These are phyloP conservation scores for Lycia hirtaria DNA, from an alignment of 2,888 invertebrate genomes.

Conservation along the genomic window DNA sequence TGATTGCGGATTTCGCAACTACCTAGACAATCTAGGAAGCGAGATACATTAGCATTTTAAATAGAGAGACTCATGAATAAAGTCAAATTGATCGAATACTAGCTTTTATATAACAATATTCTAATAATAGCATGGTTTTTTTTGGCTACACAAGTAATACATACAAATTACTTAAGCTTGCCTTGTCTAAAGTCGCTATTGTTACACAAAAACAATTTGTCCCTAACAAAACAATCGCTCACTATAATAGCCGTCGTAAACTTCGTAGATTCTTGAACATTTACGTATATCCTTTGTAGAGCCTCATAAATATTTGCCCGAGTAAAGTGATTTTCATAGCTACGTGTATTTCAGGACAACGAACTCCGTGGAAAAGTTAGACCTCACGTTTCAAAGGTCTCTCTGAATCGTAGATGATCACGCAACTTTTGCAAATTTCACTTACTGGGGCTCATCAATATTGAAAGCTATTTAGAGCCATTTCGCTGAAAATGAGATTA, in stretches of 20 bases:
- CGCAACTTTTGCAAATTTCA: slow-evolving; percentile 37
- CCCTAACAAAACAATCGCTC: slow-evolving; percentile 16
- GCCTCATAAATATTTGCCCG: slow-evolving; percentile 32
- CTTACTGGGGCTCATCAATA: slow-evolving; percentile 22
- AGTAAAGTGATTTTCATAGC: slow-evolving; percentile 32
- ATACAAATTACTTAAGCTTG: background rate
- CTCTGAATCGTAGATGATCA: slow-evolving; percentile 41
- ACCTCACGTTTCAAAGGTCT: slow-evolving; percentile 36
- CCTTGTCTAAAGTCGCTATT: slow-evolving; percentile 5
- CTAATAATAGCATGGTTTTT: too few species aligned
- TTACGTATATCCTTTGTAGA: slow-evolving; percentile 17
- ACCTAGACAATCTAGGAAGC: slow-evolving; percentile 22
- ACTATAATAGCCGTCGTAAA: slow-evolving; percentile 18
- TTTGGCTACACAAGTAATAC: too few species aligned
- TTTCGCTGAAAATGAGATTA: slow-evolving; percentile 24
- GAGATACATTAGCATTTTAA: slow-evolving; percentile 13
- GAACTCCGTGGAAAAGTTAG: slow-evolving; percentile 42
- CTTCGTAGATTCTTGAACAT: slow-evolving; percentile 15
- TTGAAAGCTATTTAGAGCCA: slow-evolving; percentile 21
- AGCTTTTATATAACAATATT: background rate
- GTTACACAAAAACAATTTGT: slow-evolving; percentile 19
- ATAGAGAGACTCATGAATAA: background rate
- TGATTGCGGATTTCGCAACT: slow-evolving; percentile 25
- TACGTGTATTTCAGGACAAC: slow-evolving; percentile 37
- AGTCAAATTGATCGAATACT: background rate